Evolutionary conservation across 2,797 vertebrate genomes (phyloP).

Genomic region (Anguilla pacifica): DNA sequence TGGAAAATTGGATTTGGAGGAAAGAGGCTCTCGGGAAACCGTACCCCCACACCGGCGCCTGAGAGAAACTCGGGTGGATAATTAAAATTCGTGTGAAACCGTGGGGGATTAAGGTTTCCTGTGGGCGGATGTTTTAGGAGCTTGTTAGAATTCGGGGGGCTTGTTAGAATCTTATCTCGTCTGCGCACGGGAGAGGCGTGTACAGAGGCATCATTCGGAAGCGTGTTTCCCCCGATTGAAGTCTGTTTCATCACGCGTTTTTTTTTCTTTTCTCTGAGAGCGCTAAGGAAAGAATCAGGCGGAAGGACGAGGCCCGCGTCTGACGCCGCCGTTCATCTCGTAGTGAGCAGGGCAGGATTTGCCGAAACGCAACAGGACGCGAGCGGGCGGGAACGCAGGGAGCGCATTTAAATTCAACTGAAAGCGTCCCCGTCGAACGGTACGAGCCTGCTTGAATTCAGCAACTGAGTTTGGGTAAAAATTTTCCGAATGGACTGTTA

Average conservation of each 20-base stretch:
- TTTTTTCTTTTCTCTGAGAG: neutral
- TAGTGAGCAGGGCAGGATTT: too few species aligned
- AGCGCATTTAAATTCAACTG: too few species aligned
- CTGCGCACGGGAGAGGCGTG: neutral
- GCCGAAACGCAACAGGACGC: too few species aligned
- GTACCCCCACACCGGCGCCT: slow-evolving; percentile 13
- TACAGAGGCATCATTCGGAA: neutral
- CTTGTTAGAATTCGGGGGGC: slow-evolving; percentile 31
- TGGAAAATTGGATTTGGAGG: slow-evolving; percentile 28
- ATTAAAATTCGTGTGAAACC: slow-evolving; percentile 49
- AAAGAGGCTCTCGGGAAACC: neutral
- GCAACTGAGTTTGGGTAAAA: too few species aligned
- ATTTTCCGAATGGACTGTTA: too few species aligned
- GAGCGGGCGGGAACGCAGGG: too few species aligned
- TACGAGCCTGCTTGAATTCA: too few species aligned
- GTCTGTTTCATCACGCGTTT: neutral
- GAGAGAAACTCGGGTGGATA: slow-evolving; percentile 27
- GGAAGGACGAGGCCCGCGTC: too few species aligned
- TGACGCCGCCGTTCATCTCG: too few species aligned
- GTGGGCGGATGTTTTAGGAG: slow-evolving; percentile 2
- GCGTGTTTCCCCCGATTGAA: neutral
- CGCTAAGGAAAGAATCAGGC: too few species aligned
- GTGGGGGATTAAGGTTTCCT: slow-evolving; percentile 43
- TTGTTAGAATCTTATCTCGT: slow-evolving; percentile 46
- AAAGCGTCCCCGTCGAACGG: too few species aligned